Evolutionary conservation across 2,888 invertebrate species (phyloP).

Genomic region (Dryococelus australis): DNA sequence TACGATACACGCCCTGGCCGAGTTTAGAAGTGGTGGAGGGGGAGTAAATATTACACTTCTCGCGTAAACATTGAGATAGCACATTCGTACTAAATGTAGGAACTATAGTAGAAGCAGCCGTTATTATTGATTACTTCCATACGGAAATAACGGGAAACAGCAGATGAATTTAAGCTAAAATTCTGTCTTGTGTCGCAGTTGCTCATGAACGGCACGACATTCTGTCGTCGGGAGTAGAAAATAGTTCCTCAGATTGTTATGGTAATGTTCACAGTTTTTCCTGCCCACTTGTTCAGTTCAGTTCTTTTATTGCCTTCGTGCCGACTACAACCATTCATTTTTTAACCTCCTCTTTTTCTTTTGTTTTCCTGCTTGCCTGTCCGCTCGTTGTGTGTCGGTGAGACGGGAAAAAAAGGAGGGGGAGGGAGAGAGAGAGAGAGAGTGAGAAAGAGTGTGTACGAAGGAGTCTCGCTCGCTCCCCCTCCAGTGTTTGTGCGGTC

Average conservation of each 20-base stretch:
- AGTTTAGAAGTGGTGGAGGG: too few relatives aligned
- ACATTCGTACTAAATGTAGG: too few relatives aligned
- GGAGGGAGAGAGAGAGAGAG: not conserved
- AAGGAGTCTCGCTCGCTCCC: not conserved
- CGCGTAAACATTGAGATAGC: too few relatives aligned
- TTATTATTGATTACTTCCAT: too few relatives aligned
- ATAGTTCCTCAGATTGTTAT: constrained; percentile 9
- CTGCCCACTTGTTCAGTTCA: not conserved
- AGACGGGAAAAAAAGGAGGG: not conserved
- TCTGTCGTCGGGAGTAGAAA: not conserved
- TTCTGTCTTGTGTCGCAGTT: not conserved
- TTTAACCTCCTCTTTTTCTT: not conserved
- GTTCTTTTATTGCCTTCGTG: not conserved
- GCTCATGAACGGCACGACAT: not conserved
- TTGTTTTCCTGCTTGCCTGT: not conserved
- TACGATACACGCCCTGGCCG: too few relatives aligned
- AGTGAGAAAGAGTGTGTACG: not conserved
- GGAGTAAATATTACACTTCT: too few relatives aligned
- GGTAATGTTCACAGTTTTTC: constrained; percentile 16
- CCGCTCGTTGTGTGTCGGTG: not conserved
- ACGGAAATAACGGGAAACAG: not conserved
- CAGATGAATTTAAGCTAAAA: not conserved
- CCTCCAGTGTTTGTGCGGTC: not conserved
- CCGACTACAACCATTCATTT: constrained; percentile 16
- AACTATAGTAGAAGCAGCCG: too few relatives aligned